A percentile compares a stretch with the other conserved stretches of the same genome.
Evolutionary conservation across 2,113 vertebrate species (phyloP).

Genomic region (Narcine bancroftii): DNA sequence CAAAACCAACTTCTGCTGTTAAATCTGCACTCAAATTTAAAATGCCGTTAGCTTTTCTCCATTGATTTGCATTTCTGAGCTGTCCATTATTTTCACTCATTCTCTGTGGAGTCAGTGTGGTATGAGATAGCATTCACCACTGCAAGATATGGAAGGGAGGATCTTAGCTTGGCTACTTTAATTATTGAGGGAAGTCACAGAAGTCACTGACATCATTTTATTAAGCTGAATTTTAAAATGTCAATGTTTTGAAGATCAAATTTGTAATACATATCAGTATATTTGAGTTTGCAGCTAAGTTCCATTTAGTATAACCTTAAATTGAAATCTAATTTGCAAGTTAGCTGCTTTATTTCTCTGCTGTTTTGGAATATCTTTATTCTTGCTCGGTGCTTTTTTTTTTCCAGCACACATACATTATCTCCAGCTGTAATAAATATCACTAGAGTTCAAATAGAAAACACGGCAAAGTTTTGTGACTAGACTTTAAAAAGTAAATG

Average conservation of each 20-base stretch:
- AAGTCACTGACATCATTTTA: neutral
- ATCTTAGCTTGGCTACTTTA: neutral
- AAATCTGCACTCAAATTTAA: neutral
- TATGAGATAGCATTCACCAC: neutral
- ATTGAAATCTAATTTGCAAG: neutral
- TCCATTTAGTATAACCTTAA: neutral
- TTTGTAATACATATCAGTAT: neutral
- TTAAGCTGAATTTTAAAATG: neutral
- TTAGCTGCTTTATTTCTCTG: neutral
- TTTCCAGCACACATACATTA: neutral
- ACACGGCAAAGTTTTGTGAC: neutral
- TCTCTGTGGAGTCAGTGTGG: neutral
- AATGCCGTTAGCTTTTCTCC: neutral
- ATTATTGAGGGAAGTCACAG: too few species aligned
- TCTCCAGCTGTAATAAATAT: neutral
- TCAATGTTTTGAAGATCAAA: neutral
- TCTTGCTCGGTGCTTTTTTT: neutral
- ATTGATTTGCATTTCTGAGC: neutral
- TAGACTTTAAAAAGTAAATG: neutral
- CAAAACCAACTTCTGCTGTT: neutral
- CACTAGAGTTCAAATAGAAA: slow-evolving; percentile 2
- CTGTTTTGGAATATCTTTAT: neutral
- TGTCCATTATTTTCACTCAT: slow-evolving; percentile 6
- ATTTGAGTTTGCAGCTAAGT: neutral
- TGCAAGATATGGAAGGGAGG: too few species aligned